These are phyloP conservation scores for Spicauda simplicius DNA, from an alignment of 2,888 invertebrate genomes.

Conservation along the genomic window DNA sequence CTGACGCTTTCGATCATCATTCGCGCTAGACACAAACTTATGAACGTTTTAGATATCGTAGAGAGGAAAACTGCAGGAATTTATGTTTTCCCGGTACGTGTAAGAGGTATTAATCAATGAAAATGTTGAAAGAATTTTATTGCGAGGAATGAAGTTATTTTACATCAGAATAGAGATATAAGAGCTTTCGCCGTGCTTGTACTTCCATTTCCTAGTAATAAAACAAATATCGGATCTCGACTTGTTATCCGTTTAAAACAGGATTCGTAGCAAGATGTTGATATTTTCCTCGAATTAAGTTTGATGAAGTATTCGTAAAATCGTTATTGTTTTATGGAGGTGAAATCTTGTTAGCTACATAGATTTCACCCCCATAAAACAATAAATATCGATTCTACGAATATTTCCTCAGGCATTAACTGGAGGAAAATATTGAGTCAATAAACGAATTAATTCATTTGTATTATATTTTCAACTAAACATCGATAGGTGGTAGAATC, in stretches of 20 bases:
- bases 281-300: neutral
- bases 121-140: slow-evolving; percentile 28
- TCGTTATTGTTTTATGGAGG: neutral
- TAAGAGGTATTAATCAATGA: slow-evolving; percentile 30
- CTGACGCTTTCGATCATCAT: slow-evolving; percentile 13
- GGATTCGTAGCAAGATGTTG: neutral
- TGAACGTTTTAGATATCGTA: slow-evolving; percentile 29
- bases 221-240: neutral
- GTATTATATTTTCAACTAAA: too few species aligned
- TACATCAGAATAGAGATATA: slow-evolving; percentile 23
- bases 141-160: slow-evolving; percentile 28
- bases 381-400: too few species aligned
- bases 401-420: too few species aligned
- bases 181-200: neutral
- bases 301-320: neutral
- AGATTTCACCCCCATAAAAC: too few species aligned
- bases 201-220: neutral
- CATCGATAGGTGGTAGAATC: too few species aligned
- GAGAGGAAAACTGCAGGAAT: slow-evolving; percentile 26
- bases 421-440: too few species aligned
- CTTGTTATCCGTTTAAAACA: neutral
- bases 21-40: slow-evolving; percentile 17
- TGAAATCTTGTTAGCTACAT: too few species aligned
- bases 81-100: slow-evolving; percentile 29
- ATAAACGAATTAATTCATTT: too few species aligned